Evolutionary conservation across 1,140 invertebrate species (phyloP).

Genomic region (Brachionus rubens): DNA sequence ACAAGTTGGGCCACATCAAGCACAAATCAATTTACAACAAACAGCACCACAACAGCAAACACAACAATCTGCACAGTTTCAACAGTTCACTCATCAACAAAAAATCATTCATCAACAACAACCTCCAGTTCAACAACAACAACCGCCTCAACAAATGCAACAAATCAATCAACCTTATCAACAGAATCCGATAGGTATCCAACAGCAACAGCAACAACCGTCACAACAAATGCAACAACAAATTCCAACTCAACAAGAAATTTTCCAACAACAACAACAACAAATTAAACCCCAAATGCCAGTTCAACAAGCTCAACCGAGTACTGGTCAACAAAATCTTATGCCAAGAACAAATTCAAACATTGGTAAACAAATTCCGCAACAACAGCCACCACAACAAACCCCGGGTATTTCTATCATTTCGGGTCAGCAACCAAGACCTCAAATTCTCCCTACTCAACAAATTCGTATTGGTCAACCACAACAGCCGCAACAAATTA

Average conservation of each 20-base stretch:
- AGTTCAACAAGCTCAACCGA: conserved; percentile 21
- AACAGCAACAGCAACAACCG: background rate
- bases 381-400: background rate
- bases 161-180: background rate
- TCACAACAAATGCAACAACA: background rate
- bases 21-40: background rate
- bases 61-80: background rate
- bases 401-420: background rate
- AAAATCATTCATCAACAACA: background rate
- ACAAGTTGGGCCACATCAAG: background rate
- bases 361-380: background rate
- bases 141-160: conserved; percentile 6
- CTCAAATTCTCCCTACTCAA: conserved; percentile 6
- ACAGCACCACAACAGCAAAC: background rate
- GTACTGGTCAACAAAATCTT: background rate
- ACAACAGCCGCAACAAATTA: background rate
- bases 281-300: background rate
- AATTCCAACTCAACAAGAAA: conserved; percentile 27
- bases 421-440: background rate
- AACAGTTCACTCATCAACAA: background rate
- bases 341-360: background rate
- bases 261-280: conserved; percentile 14
- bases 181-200: background rate
- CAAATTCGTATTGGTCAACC: conserved; percentile 10
- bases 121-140: conserved; percentile 1